A percentile compares a stretch with the other conserved stretches of the same genome.
phyloP scores from a whole-genome alignment of 2,888 invertebrate species.

The Drosophila helvetica region DNA sequence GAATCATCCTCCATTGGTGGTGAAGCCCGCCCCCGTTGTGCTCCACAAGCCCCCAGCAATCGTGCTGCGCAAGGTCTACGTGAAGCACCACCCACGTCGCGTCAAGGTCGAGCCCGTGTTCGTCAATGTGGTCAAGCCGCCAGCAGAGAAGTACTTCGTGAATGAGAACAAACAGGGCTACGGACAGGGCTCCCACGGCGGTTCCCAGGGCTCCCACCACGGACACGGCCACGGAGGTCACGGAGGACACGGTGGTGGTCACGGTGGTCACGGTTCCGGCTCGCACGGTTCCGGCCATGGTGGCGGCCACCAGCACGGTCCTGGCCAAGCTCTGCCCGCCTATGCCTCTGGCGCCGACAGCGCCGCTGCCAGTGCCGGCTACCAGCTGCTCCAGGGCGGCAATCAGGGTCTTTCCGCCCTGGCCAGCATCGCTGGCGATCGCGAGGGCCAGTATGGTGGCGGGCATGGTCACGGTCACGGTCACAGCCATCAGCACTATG shows the following conservation, averaged over 20 bases:
- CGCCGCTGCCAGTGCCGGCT: constrained; percentile 74
- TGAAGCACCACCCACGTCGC: constrained; percentile 82
- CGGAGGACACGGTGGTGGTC: constrained; percentile 39
- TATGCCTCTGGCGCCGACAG: constrained; percentile 69
- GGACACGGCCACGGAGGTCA: constrained; percentile 14
- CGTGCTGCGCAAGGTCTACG: constrained; percentile 81
- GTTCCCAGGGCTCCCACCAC: constrained; percentile 24
- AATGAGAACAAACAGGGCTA: constrained; percentile 81
- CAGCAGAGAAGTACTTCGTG: constrained; percentile 83
- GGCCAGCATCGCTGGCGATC: constrained; percentile 67
- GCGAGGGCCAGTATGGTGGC: constrained; percentile 59
- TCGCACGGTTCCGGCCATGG: constrained; percentile 45
- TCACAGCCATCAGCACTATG: constrained; percentile 41
- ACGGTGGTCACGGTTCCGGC: constrained; percentile 26
- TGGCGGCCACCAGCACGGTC: constrained; percentile 45
- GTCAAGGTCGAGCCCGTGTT: constrained; percentile 83
- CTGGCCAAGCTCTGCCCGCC: constrained; percentile 62
- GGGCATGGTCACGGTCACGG: constrained; percentile 40
- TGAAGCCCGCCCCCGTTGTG: constrained; percentile 83
- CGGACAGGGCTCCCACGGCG: constrained; percentile 42
- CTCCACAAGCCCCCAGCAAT: constrained; percentile 83
- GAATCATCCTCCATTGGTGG: constrained; percentile 83
- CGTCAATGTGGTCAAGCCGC: constrained; percentile 83
- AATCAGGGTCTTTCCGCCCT: constrained; percentile 76
- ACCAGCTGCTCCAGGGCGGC: constrained; percentile 74